Evolutionary conservation across 2,113 vertebrate genomes (phyloP), one percentile per base, ranked within the genome.

Genomic region (Calypte anna): DNA sequence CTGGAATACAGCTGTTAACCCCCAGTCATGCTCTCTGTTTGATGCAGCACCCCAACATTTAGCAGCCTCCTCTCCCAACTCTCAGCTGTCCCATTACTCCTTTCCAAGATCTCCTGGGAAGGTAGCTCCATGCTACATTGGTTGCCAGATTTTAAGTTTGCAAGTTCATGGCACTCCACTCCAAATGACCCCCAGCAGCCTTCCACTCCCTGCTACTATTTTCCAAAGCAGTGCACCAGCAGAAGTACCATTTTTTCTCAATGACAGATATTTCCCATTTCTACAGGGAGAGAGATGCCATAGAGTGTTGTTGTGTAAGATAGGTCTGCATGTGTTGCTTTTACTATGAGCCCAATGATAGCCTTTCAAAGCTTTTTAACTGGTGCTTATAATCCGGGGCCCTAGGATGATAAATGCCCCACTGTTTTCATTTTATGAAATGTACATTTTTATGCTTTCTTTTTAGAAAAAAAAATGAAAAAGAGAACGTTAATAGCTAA

Each of bases 171-270:
- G 66, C n/a, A 30, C 7, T 12, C 44, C 2, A 0, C 7, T 43
- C 43, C 28, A 23, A 4, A 33, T 9, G 28, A 14, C 33, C 33
- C 57, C 68, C 50, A 82, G 51, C n/a, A n/a, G 33, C 27, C 69
- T 44, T 53, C 15, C 28, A 5, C 14, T 61, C 58, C 57, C 53
- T 3, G 5, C 30, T 40, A 23, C 63, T 44, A 9, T 43, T 33
- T 82, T 50, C 57, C 1, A 1, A 54, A 15, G 13, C 1, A 0
- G 9, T 6, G 15, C 17, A 51, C 27, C 2, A 2, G 12, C n/a
- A 92, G 88, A 87, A 50, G 17, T 23, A 55, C 23, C 4, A 10
- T 50, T 73, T 9, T 28, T 61, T 75, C 19, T 57, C 50, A 79
- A 1, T 14, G 24, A n/a, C 14, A 61, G 14, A 8, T 31, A 38